Evolutionary conservation across 2,888 invertebrate species (phyloP), one percentile per base, ranked within the genome.

Genomic region (Bombyx huttoni): DNA sequence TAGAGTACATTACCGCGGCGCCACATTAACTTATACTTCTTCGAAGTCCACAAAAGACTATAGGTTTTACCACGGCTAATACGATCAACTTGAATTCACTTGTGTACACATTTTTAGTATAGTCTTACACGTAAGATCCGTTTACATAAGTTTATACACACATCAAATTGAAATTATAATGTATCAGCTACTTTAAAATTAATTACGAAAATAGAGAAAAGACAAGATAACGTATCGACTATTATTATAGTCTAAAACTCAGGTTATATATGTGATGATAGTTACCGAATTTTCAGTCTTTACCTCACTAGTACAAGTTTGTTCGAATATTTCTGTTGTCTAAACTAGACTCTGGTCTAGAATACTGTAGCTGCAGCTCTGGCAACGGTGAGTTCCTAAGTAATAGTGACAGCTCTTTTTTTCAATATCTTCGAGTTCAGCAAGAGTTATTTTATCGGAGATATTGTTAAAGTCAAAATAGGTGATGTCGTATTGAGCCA

Each of bases 251-350:
- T 40, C 40, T 40, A 40, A 40, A 40, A 40, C 40, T 40, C 40
- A 40, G 40, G 12, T 40, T 40, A 40, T 33, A 40, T 33, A 48
- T n/a, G 24, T 54, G 53, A 62, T 68, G 66, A 65, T 64, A 63
- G 59, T 73, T 68, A 73, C 71, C 70, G 78, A 80, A 73, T 76
- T 80, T 71, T 88, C 87, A 88, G 87, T 87, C 87, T 88, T 86
- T 83, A 78, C 78, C 86, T 87, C 85, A 79, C 81, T 78, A 77
- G 77, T 73, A 69, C 8, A 40, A 40, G 12, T 52, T 55, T 7
- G 46, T 50, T 24, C 47, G 54, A 56, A 46, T 56, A 40, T 61
- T 53, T 48, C 50, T 12, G 24, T 49, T 9, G 54, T 52, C 52
- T 51, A 40, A 40, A 40, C 40, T 40, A 40, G 12, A 40, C 40